Evolutionary conservation across 1,140 invertebrate species (phyloP), one percentile per base, ranked within the genome.

Genomic region (Trichonephila clavipes): DNA sequence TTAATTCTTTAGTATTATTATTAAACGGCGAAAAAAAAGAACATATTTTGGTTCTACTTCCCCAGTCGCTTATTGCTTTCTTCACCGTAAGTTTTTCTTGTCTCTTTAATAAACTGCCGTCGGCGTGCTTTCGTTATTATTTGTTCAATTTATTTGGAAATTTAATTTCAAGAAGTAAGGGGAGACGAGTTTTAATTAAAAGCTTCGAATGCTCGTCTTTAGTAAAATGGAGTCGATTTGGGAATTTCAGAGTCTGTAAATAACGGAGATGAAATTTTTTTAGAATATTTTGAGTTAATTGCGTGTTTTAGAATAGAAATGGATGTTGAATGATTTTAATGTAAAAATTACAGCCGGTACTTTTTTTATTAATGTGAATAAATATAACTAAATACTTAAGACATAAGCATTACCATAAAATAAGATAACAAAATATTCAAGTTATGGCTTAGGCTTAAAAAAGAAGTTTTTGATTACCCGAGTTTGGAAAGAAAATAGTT

Each of bases 71-170:
- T 77, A 77, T 77, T 77, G 72, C 72, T 77, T 77, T 40, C 72
- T 34, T 34, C 34, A 34, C 24, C 6, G 28, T 18, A 34, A 6
- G 7, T 19, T 77, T 28, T 77, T 3, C 2, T 14, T 12, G 3
- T 77, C 19, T 77, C 34, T 77, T 77, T 77, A 77, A 77, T 77
- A 77, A 77, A 77, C 72, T 77, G 3, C 16, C 34, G 14, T 12
- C 34, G 8, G 28, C 72, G 14, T 18, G 28, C 28, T 77, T 34
- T 16, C 58, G 58, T 85, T 85, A 85, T 85, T 85, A 85, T 85
- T 85, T 85, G 82, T 85, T 85, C 82, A 85, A 85, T 85, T 85
- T 85, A 85, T 85, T 85, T 85, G 82, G 82, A 59, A 85, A 85
- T 85, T 85, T 59, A 85, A 85, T 85, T 85, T 85, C 44, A 58